These are phyloP conservation scores for Rhinolophus sinicus DNA, from an alignment of 2,113 vertebrate genomes.

Conservation along the genomic window DNA sequence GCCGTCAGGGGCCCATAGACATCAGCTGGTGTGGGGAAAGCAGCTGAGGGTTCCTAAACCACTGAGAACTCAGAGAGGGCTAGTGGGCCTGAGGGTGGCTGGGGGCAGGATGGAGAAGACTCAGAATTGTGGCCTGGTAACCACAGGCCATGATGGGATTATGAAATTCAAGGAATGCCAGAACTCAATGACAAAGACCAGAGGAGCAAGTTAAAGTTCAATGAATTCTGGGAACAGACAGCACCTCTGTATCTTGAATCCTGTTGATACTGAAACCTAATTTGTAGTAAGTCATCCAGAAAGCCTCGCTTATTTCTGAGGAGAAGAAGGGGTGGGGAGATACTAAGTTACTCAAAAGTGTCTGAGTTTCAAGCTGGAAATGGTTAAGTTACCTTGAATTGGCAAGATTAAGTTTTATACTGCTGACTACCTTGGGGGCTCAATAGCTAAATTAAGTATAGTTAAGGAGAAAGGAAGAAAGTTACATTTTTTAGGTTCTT, in stretches of 20 bases:
- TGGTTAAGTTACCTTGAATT: background rate
- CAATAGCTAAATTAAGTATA: background rate
- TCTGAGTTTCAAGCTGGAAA: slow-evolving; percentile 1
- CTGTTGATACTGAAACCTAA: background rate
- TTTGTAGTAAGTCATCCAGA: slow-evolving; percentile 31
- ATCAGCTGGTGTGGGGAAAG: background rate
- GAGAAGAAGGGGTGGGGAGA: background rate
- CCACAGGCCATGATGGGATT: background rate
- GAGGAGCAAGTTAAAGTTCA: slow-evolving; percentile 27
- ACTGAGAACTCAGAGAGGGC: background rate
- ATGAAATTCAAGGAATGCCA: background rate
- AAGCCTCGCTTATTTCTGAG: slow-evolving; percentile 28
- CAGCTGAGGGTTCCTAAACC: background rate
- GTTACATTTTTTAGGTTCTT: background rate
- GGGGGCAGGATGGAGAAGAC: background rate
- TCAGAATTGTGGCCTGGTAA: background rate
- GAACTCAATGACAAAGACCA: slow-evolving; percentile 33
- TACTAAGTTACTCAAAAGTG: background rate
- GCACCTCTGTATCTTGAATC: background rate
- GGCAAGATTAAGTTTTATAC: background rate
- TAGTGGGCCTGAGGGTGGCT: background rate
- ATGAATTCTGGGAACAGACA: background rate
- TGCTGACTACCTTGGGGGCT: background rate
- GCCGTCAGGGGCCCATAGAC: background rate
- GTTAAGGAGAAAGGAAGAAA: slow-evolving; percentile 17